Conservation (phyloP, 2,888 invertebrate species). For the Drosophila conformis region DNA sequence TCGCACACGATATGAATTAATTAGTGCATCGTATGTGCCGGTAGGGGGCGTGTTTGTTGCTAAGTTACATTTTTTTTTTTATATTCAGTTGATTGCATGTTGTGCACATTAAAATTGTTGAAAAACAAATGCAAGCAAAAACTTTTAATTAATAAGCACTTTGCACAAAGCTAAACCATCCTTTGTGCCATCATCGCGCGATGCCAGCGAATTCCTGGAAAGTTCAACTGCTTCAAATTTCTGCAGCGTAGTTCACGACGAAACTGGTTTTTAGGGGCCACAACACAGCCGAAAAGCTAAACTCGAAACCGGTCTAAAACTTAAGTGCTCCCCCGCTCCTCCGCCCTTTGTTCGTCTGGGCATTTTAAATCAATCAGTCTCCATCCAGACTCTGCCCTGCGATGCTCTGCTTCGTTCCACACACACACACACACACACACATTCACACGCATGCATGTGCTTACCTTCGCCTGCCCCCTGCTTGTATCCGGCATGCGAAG, state of each 20-base stretch:
- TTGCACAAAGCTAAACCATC: slow-evolving; percentile 36
- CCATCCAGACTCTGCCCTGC: slow-evolving; percentile 51
- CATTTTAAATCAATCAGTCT: slow-evolving; percentile 69
- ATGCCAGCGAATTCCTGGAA: slow-evolving; percentile 68
- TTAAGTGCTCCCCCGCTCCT: slow-evolving; percentile 10
- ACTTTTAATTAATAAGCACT: slow-evolving; percentile 58
- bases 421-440: not conserved
- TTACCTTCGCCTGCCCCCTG: slow-evolving; percentile 26
- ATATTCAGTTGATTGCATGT: slow-evolving; percentile 4
- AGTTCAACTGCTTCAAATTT: slow-evolving; percentile 73
- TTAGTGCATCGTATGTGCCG: slow-evolving; percentile 30
- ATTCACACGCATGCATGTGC: not conserved
- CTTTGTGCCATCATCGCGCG: slow-evolving; percentile 39
- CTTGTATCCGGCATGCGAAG: slow-evolving; percentile 64
- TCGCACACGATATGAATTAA: slow-evolving; percentile 29
- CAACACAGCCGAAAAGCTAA: slow-evolving; percentile 25
- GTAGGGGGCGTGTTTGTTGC: slow-evolving; percentile 27
- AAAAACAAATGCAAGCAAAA: slow-evolving; percentile 31
- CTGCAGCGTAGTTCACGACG: slow-evolving; percentile 35
- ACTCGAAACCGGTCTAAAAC: slow-evolving; percentile 58
- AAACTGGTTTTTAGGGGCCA: slow-evolving; percentile 67
- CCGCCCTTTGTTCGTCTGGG: slow-evolving; percentile 35
- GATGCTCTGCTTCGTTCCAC: slow-evolving; percentile 36
- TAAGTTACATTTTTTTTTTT: slow-evolving; percentile 2
- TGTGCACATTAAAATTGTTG: slow-evolving; percentile 40